phyloP scores from a whole-genome alignment of 2,888 invertebrate genomes.

The Tipula confusa region DNA sequence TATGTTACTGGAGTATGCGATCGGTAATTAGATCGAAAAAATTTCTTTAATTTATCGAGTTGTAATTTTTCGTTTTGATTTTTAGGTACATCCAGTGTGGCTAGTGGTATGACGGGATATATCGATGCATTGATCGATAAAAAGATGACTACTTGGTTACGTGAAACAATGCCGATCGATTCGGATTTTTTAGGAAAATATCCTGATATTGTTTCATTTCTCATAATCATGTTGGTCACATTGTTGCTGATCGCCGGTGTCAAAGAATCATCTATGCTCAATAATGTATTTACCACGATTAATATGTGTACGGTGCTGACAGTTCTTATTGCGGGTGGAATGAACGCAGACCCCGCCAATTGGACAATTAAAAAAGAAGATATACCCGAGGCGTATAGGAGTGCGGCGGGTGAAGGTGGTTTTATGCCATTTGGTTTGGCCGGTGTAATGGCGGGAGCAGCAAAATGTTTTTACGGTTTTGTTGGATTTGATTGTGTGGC shows the following conservation, averaged over 20 bases:
- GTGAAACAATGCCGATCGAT: conserved; percentile 56
- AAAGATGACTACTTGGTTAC: conserved; percentile 55
- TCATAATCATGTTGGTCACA: conserved; percentile 59
- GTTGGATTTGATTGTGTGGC: conserved; percentile 94
- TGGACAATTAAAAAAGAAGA: conserved; percentile 67
- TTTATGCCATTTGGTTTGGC: conserved; percentile 88
- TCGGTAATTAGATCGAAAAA: conserved; percentile 53
- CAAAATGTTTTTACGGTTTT: conserved; percentile 88
- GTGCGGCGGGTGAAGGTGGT: conserved; percentile 71
- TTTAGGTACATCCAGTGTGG: conserved; percentile 69
- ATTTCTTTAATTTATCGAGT: not conserved
- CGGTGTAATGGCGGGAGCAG: conserved; percentile 81
- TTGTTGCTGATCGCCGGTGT: conserved; percentile 67
- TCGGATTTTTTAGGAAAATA: conserved; percentile 60
- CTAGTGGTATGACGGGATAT: conserved; percentile 68
- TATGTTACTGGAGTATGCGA: conserved; percentile 71
- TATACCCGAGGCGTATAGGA: conserved; percentile 51
- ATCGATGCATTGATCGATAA: conserved; percentile 62
- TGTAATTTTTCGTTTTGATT: not conserved
- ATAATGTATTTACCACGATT: conserved; percentile 85
- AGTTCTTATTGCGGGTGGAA: conserved; percentile 76
- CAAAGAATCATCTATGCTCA: conserved; percentile 76
- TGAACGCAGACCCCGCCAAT: conserved; percentile 60
- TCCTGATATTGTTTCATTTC: conserved; percentile 67
- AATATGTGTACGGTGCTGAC: conserved; percentile 78